These are phyloP conservation scores for Caenorhabditis angaria DNA, from an alignment of 2,888 invertebrate species.

Conservation along the genomic window DNA sequence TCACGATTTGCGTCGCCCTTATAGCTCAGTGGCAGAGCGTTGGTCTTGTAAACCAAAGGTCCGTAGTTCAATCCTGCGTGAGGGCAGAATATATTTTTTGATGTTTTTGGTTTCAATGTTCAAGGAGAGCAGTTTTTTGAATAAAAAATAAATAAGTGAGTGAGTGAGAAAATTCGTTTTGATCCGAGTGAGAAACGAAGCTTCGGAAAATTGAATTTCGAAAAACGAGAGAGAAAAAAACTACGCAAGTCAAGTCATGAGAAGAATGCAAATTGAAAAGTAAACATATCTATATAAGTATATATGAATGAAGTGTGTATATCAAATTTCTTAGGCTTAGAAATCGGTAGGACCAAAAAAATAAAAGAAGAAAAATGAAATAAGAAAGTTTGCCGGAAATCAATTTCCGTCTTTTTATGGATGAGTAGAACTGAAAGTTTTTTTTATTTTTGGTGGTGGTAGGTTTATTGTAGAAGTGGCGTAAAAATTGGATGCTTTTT, in stretches of 20 bases:
- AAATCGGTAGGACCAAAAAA: slow-evolving; percentile 8
- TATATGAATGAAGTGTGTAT: neutral
- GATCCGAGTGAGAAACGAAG: neutral
- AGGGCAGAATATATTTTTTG: slow-evolving; percentile 28
- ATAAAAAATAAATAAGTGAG: too few species aligned
- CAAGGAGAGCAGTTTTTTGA: too few species aligned
- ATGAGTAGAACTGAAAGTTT: neutral
- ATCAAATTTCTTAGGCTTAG: neutral
- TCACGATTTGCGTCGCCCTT: too few species aligned
- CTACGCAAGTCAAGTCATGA: slow-evolving; percentile 2
- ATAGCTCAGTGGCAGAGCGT: slow-evolving; percentile 55
- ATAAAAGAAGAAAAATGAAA: neutral
- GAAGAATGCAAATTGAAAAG: slow-evolving; percentile 4
- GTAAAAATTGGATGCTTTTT: neutral
- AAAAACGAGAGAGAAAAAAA: too few species aligned
- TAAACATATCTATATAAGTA: neutral
- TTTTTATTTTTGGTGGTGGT: neutral
- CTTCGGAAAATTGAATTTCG: neutral
- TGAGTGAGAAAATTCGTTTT: slow-evolving; percentile 1
- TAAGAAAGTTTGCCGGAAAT: slow-evolving; percentile 1
- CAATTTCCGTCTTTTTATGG: slow-evolving; percentile 1
- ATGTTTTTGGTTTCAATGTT: neutral
- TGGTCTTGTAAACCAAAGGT: slow-evolving; percentile 56
- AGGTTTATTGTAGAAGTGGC: neutral
- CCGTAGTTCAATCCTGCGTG: slow-evolving; percentile 54